Percentiles rank a stretch among this genome's conserved stretches.
These are phyloP conservation scores for Physeter macrocephalus DNA, from an alignment of 2,113 vertebrate species.

Conservation along the genomic window DNA sequence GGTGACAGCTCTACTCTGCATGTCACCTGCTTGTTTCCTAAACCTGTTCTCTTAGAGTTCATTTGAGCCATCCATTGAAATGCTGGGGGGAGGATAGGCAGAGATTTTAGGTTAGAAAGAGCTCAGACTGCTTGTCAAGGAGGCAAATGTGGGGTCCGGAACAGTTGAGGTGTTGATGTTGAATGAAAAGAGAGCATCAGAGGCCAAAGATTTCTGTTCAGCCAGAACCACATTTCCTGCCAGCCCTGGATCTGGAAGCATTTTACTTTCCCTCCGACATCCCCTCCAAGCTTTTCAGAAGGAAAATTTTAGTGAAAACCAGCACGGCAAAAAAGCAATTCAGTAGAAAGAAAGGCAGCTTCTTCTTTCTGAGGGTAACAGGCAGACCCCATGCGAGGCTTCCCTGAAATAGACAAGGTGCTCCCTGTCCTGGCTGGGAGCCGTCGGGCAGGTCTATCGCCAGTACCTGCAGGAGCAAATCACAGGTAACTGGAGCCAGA, in stretches of 20 bases:
- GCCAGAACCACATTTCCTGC: background rate
- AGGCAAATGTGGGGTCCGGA: background rate
- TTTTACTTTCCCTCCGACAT: background rate
- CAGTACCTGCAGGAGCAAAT: fast-evolving
- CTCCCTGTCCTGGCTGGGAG: fast-evolving
- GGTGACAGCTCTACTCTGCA: fast-evolving
- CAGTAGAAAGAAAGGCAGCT: background rate
- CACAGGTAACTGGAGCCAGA: background rate
- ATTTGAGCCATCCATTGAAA: background rate
- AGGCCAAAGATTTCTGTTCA: background rate
- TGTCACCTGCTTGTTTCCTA: fast-evolving
- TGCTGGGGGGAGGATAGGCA: fast-evolving
- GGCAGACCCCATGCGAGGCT: fast-evolving
- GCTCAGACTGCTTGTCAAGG: too few species aligned
- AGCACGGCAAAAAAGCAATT: background rate
- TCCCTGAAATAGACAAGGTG: fast-evolving
- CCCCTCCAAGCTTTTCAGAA: background rate
- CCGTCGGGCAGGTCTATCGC: fast-evolving
- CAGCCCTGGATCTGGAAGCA: background rate
- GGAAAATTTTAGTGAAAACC: background rate
- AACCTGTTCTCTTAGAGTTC: background rate
- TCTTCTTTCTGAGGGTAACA: too few species aligned
- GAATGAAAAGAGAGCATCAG: background rate
- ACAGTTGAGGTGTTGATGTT: background rate
- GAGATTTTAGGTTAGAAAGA: background rate